Base-by-base conservation (phyloP, 2,888 invertebrate genomes). In the Habrosyne pyritoides region DNA sequence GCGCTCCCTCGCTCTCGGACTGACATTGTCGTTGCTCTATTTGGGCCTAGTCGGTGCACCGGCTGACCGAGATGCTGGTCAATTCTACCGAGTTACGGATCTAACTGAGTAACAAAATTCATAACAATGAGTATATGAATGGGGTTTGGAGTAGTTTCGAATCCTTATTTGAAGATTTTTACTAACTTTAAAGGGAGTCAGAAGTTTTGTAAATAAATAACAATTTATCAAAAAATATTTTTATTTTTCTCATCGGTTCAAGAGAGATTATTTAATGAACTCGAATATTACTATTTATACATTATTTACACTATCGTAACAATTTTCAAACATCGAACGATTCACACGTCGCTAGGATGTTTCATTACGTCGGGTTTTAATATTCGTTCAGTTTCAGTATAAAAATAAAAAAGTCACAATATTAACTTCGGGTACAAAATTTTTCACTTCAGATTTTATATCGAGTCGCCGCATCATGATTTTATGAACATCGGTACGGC, bases 31-130 rank as follows among this genome's bases (percentile, higher is more conserved):
- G n/a, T n/a, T n/a, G n/a, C n/a, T n/a, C n/a, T n/a, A n/a, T n/a
- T n/a, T n/a, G n/a, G 30, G 83, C 84, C 46, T 66, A 86, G 54
- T 64, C 74, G 7, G 77, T 70, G 59, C 70, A 83, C 10, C 55
- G 82, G 2, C 78, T 78, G 63, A 57, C 69, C 30, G 77, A 77
- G 69, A 7, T 28, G 28, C 28, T 28, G 10, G 28, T 28, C 8
- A 28, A 10, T 28, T 2, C 1, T 28, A 12, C n/a, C n/a, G n/a
- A n/a, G n/a, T n/a, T n/a, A n/a, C n/a, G n/a, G n/a, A n/a, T n/a
- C n/a, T n/a, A n/a, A n/a, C n/a, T n/a, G n/a, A n/a, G n/a, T n/a
- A n/a, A n/a, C n/a, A n/a, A n/a, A n/a, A n/a, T n/a, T n/a, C n/a
- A n/a, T n/a, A n/a, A n/a, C n/a, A n/a, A n/a, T n/a, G n/a, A n/a